Conservation (phyloP, 64 coral and sea anemone species). For the Pocillopora damicornis region DNA sequence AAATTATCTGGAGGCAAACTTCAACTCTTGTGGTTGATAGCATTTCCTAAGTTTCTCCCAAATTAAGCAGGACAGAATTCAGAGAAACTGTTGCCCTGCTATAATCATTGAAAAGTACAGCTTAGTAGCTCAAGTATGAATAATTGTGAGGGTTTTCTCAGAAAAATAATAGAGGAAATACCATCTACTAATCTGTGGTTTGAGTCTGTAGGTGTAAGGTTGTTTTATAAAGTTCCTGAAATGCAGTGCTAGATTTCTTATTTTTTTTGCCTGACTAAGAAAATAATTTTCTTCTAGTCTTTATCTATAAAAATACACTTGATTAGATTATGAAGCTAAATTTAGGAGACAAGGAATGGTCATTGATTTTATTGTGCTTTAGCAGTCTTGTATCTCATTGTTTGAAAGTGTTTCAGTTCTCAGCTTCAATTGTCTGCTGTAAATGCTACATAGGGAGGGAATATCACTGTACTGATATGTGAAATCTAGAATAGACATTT, state of each 20-base stretch:
- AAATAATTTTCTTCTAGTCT: not conserved
- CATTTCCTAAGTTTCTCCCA: too few species aligned
- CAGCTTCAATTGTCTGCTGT: constrained; percentile 26
- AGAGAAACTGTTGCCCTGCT: too few species aligned
- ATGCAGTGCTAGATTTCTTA: not conserved
- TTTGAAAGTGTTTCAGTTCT: constrained; percentile 1
- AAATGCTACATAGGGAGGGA: constrained; percentile 29
- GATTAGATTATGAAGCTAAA: not conserved
- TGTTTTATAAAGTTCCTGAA: not conserved
- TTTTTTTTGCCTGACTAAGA: not conserved
- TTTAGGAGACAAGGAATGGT: not conserved
- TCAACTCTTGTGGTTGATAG: too few species aligned
- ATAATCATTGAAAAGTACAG: not conserved
- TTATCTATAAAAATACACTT: not conserved
- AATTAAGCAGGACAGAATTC: too few species aligned
- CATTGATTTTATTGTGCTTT: constrained; percentile 20
- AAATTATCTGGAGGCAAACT: too few species aligned
- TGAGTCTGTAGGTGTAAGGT: not conserved
- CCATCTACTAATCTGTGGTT: not conserved
- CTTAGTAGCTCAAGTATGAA: not conserved
- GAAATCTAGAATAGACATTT: constrained; percentile 45
- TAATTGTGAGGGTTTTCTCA: not conserved
- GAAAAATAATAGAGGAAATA: not conserved
- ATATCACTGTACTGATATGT: constrained; percentile 26
- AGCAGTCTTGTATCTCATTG: not conserved